Conservation (phyloP, 2,888 invertebrate species). For the Oligia latruncula region DNA sequence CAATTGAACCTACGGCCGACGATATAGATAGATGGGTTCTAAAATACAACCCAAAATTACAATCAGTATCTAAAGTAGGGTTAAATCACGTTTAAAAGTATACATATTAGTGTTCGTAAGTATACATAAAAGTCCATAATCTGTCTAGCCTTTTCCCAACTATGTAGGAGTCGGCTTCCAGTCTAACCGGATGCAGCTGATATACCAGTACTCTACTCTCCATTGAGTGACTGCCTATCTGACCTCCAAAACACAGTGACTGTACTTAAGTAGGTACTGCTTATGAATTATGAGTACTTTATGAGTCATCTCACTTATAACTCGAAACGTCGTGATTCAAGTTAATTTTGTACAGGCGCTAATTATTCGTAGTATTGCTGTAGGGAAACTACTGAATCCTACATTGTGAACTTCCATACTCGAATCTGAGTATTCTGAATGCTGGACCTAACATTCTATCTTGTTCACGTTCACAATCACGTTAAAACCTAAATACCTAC, state of each 20-base stretch:
- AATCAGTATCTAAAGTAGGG: not conserved
- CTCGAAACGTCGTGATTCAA: conserved; percentile 26
- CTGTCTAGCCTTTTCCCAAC: not conserved
- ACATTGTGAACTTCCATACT: not conserved
- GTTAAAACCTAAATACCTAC: not conserved
- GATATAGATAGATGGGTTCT: no score
- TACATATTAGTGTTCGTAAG: not conserved
- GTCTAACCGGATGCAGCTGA: not conserved
- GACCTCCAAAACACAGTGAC: not conserved
- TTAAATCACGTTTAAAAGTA: not conserved
- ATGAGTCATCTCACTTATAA: conserved; percentile 2
- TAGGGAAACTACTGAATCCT: conserved; percentile 4
- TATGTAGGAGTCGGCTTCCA: not conserved
- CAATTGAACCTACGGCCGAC: no score
- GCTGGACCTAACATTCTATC: no score
- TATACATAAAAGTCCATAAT: not conserved
- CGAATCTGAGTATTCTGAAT: not conserved
- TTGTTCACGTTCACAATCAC: not conserved
- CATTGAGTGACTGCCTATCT: not conserved
- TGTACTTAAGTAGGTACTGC: not conserved
- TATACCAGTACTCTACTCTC: not conserved
- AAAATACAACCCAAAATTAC: not conserved
- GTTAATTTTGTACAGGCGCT: conserved; percentile 27
- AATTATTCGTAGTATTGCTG: not conserved
- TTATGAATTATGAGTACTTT: not conserved